These are phyloP conservation scores for Oreochromis grahami DNA, from an alignment of 2,797 vertebrate species.

Conservation along the genomic window DNA sequence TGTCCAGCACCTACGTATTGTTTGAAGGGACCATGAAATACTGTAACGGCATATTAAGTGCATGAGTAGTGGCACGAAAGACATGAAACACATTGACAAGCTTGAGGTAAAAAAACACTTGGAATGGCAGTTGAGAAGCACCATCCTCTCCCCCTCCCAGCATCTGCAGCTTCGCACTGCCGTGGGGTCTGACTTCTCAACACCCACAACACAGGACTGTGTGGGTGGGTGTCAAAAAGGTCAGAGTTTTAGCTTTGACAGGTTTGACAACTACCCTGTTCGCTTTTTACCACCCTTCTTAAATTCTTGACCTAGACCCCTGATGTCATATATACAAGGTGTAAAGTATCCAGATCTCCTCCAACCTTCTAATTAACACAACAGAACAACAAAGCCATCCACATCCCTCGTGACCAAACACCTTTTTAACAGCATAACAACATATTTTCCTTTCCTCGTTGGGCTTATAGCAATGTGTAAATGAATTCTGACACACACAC, in stretches of 20 bases:
- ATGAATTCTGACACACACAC: neutral
- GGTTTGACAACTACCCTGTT: conserved; percentile 33
- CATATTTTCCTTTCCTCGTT: conserved; percentile 17
- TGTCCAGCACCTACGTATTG: conserved; percentile 47
- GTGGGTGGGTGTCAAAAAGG: conserved; percentile 43
- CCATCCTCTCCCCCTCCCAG: conserved; percentile 18
- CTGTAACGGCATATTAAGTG: conserved; percentile 16
- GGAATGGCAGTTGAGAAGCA: conserved; percentile 34
- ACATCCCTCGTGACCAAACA: conserved; percentile 27
- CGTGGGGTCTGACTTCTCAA: conserved; percentile 8
- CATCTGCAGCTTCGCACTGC: conserved; percentile 20
- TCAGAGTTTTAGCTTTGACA: conserved; percentile 40
- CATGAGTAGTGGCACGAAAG: conserved; percentile 21
- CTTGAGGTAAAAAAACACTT: conserved; percentile 8
- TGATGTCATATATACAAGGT: conserved; percentile 16
- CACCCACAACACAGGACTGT: neutral
- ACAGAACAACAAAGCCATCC: neutral
- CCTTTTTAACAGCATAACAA: conserved; percentile 15
- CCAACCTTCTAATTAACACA: conserved; percentile 30
- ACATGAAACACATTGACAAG: conserved; percentile 57
- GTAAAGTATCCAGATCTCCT: conserved; percentile 29
- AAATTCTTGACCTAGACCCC: conserved; percentile 40
- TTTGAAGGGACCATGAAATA: conserved; percentile 50
- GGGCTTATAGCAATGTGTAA: neutral
- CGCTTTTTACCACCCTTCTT: conserved; percentile 5